A percentile compares a stretch with the other conserved stretches of the same genome.
phyloP scores from a whole-genome alignment of 2,888 invertebrate species.

The Agriopis aurantiaria region DNA sequence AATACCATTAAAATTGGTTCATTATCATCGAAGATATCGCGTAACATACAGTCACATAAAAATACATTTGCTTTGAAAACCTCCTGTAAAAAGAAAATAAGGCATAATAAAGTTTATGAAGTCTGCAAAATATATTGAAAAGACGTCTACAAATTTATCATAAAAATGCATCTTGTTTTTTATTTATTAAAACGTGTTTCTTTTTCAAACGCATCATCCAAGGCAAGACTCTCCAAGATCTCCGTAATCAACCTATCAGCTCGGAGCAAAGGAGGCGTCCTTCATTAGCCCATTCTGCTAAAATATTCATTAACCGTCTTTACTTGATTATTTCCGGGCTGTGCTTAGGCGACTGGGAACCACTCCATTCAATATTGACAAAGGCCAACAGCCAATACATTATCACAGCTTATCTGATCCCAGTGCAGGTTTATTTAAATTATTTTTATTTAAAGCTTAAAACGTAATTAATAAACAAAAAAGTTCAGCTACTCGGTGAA shows the following conservation, averaged over 20 bases:
- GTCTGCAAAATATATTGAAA: no score
- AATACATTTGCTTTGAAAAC: no score
- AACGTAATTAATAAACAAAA: neutral
- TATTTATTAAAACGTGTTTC: neutral
- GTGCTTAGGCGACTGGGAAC: slow-evolving; percentile 36
- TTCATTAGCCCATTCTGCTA: slow-evolving; percentile 78
- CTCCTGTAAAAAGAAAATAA: no score
- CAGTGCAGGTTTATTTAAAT: slow-evolving; percentile 14
- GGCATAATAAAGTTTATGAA: no score
- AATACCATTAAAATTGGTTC: no score
- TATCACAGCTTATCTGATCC: slow-evolving; percentile 14
- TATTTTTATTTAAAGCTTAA: neutral
- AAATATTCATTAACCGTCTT: slow-evolving; percentile 78
- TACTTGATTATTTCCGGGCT: slow-evolving; percentile 56
- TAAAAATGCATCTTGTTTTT: no score
- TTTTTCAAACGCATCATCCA: neutral
- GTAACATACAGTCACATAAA: no score
- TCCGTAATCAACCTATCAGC: slow-evolving; percentile 76
- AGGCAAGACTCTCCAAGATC: slow-evolving; percentile 25
- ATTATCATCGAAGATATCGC: no score
- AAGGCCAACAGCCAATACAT: slow-evolving; percentile 32
- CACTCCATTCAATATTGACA: slow-evolving; percentile 47
- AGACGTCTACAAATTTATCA: no score
- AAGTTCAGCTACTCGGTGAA: no score
- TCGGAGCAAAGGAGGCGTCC: slow-evolving; percentile 76